Evolutionary conservation across 2,888 invertebrate species (phyloP).

Genomic region (Platerodrilus igneus): DNA sequence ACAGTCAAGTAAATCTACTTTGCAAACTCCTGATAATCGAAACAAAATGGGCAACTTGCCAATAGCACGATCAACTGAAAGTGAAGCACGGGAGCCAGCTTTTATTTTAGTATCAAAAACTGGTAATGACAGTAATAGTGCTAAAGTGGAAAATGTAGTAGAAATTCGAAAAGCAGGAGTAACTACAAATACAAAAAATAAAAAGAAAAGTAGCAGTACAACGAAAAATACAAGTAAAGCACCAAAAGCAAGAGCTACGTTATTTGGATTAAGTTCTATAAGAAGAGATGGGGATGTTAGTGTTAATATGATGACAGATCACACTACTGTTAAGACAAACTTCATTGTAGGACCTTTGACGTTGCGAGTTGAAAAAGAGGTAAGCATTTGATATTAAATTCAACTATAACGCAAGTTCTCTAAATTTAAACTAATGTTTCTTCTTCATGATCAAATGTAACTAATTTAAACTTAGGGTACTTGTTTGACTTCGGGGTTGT

Average conservation of each 20-base stretch:
- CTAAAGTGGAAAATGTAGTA: constrained; percentile 11
- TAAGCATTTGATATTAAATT: constrained; percentile 34
- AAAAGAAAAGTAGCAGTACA: constrained; percentile 45
- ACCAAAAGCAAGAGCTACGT: constrained; percentile 69
- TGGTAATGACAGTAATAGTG: constrained; percentile 24
- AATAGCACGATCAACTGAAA: constrained; percentile 38
- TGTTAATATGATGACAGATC: constrained; percentile 72
- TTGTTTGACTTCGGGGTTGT: too few species aligned
- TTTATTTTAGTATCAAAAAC: constrained; percentile 44
- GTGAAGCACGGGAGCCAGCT: constrained; percentile 39
- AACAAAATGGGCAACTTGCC: constrained; percentile 45
- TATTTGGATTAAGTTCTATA: constrained; percentile 75
- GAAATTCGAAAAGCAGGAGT: constrained; percentile 29
- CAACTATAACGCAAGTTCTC: background rate
- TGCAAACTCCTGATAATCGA: constrained; percentile 17
- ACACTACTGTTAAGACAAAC: constrained; percentile 78
- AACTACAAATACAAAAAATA: constrained; percentile 32
- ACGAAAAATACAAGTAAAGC: constrained; percentile 49
- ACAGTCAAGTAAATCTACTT: constrained; percentile 14
- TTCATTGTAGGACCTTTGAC: constrained; percentile 76
- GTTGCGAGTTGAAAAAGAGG: constrained; percentile 74
- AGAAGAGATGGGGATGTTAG: constrained; percentile 75
- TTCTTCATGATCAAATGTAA: too few species aligned
- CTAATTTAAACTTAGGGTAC: too few species aligned
- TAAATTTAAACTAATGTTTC: constrained; percentile 2